phyloP scores from a whole-genome alignment of 2,797 vertebrate species.

The Ceyx erithaca region DNA sequence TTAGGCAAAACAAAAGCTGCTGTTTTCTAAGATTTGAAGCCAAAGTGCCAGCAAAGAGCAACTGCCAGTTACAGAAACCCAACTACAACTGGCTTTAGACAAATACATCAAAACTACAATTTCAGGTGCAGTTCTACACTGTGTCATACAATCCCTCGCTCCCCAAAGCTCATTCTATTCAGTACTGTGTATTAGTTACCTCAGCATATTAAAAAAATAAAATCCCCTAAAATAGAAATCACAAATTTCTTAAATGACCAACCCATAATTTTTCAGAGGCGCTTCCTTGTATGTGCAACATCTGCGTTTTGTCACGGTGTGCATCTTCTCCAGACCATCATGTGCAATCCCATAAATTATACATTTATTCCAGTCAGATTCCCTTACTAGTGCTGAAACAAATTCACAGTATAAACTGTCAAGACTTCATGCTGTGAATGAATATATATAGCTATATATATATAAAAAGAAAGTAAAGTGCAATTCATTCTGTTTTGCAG shows the following conservation, averaged over 20 bases:
- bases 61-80: neutral
- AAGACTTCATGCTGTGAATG: conserved; percentile 6
- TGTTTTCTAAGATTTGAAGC: neutral
- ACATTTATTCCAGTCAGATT: conserved; percentile 32
- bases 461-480: conserved; percentile 56
- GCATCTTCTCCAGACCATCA: neutral
- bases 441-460: neutral
- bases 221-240: neutral
- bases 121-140: neutral
- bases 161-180: neutral
- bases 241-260: neutral
- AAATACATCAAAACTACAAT: neutral
- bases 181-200: neutral
- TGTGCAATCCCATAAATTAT: neutral
- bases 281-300: conserved; percentile 9
- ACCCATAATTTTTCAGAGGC: neutral
- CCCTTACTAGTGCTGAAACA: conserved; percentile 26
- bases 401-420: conserved; percentile 59
- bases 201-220: neutral
- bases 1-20: conserved; percentile 1
- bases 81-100: conserved; percentile 17
- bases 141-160: neutral
- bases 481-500: neutral
- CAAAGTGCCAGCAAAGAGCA: neutral
- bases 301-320: neutral